A percentile compares a stretch with the other conserved stretches of the same genome.
Conservation (phyloP, 1,140 invertebrate species). For the Macrotrachela quadricornifera region DNA sequence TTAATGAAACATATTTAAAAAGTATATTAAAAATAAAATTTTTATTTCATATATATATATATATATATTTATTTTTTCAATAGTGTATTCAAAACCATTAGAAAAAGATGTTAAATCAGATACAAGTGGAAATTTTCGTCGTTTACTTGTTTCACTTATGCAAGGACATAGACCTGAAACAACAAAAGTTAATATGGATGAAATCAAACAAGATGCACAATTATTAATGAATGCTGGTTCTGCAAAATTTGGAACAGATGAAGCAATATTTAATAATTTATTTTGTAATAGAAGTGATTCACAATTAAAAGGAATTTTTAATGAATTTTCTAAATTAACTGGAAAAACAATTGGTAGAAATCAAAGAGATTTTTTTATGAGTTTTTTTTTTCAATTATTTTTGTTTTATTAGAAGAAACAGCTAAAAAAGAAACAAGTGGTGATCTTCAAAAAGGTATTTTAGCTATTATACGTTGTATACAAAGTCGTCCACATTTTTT, state of each 20-base stretch:
- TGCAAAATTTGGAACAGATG: constrained; percentile 35
- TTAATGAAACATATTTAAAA: constrained; percentile 21
- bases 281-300: constrained; percentile 13
- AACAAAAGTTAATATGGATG: constrained; percentile 10
- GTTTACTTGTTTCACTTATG: constrained; percentile 22
- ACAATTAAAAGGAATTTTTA: constrained; percentile 2
- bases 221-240: constrained; percentile 28
- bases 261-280: constrained; percentile 27
- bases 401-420: constrained; percentile 14
- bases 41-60: too few relatives aligned
- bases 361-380: constrained; percentile 24
- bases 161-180: constrained; percentile 23
- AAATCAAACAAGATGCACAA: constrained; percentile 25
- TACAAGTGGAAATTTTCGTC: constrained; percentile 24
- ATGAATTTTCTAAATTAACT: constrained; percentile 9
- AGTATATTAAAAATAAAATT: constrained; percentile 17
- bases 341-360: constrained; percentile 7
- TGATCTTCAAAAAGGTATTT: neutral
- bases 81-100: constrained; percentile 53
- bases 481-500: constrained; percentile 22
- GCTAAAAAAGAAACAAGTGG: constrained; percentile 6
- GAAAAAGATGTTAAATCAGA: constrained; percentile 27
- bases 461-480: constrained; percentile 23
- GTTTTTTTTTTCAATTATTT: constrained; percentile 29
- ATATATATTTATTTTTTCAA: constrained; percentile 18